Evolutionary conservation across 64 coral and sea anemone genomes (phyloP), one percentile per base, ranked within the genome.

Genomic region (Actinia tenebrosa): DNA sequence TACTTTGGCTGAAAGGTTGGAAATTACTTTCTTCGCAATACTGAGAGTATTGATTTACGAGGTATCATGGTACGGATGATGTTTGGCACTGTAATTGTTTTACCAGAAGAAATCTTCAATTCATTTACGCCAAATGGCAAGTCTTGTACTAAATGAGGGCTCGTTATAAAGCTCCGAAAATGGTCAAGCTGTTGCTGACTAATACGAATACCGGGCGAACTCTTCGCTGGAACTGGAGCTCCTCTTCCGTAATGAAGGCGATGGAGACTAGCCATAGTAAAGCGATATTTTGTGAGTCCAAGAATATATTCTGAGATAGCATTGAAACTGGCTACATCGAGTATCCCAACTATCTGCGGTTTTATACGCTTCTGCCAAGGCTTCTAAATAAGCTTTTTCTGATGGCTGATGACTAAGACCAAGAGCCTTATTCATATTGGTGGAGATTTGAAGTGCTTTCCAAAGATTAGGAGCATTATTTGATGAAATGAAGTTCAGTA

Each of bases 401-500:
- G 80, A 53, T 69, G 80, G 62, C 52, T 71, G 80, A 47, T 82
- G 79, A n/a, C 46, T 68, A 17, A 50, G 5, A 26, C 89, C 84
- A 63, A 91, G 63, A n/a, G 77, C 55, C 19, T 91, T 56, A 44
- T 64, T 80, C 10, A 91, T 56, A 46, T 69, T 55, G 71, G 22
- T 91, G 59, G 89, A 86, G n/a, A 56, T 85, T 53, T 91, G 89
- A 3, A 91, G 89, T 20, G 71, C 89, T 59, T 84, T 64, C 84
- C 84, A 86, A 86, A 91, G 83, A 59, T 89, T 53, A 14, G 78
- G 61, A 52, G 88, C 79, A 17, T 89, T 89, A 68, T 50, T 26
- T 11, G 79, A 60, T n/a, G 88, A 89, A 60, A 89, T 81, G 0
- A 69, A 61, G 37, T 89, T 89, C 27, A 89, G 30, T 0, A 83